phyloP scores from a whole-genome alignment of 2,797 vertebrate species.

The Sarcoramphus papa region DNA sequence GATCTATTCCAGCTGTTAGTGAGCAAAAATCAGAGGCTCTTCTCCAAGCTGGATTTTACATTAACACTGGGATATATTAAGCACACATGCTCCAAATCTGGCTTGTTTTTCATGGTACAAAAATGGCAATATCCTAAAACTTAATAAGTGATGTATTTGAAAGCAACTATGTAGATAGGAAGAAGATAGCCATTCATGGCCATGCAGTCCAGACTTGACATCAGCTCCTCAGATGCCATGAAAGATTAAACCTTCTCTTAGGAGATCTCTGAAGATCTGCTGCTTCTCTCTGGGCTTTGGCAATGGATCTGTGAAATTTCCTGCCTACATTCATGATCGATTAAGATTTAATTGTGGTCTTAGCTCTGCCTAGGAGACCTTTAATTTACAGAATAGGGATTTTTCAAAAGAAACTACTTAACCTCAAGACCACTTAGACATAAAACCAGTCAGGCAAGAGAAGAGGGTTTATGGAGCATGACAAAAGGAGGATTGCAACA shows the following conservation, averaged over 20 bases:
- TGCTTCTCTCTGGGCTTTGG: not conserved
- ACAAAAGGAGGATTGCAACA: conserved; percentile 32
- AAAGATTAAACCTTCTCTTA: not conserved
- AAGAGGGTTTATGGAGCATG: conserved; percentile 1
- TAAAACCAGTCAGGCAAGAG: conserved; percentile 26
- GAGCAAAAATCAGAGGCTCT: not conserved
- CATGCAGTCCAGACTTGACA: not conserved
- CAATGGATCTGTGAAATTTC: not conserved
- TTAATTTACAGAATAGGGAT: not conserved
- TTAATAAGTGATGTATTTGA: not conserved
- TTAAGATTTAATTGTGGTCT: not conserved
- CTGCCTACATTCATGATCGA: not conserved
- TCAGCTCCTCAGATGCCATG: not conserved
- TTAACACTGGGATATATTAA: not conserved
- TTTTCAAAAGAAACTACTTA: conserved; percentile 45
- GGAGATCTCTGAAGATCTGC: not conserved
- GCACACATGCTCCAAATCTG: not conserved
- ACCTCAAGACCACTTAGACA: not conserved
- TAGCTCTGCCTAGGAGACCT: not conserved
- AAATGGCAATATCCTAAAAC: not conserved
- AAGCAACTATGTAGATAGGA: not conserved
- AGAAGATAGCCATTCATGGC: not conserved
- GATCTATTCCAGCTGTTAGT: conserved; percentile 34
- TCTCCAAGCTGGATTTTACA: not conserved
- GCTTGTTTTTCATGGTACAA: not conserved